Base-by-base conservation (phyloP, 1,140 invertebrate species). In the Acyrthosiphon pisum region DNA sequence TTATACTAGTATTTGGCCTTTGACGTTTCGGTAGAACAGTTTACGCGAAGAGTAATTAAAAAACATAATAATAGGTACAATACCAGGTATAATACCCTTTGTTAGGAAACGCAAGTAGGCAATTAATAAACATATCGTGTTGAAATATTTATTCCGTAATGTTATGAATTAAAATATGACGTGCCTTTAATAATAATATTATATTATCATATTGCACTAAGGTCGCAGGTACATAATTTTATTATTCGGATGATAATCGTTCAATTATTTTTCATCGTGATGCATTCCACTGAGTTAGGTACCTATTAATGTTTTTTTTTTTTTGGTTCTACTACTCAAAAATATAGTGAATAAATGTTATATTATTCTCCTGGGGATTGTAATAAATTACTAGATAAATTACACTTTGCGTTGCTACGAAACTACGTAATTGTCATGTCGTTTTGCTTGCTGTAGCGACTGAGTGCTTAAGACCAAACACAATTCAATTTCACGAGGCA, bases 321-420 rank as follows among this genome's bases (percentile, higher is more conserved):
- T 68, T 76, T 20, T 1, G n/a, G n/a, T 76, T 76, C n/a, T 76
- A n/a, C 14, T 76, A n/a, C 14, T n/a, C 1, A 14, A n/a, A 76
- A n/a, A 18, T 76, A n/a, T n/a, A 76, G n/a, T n/a, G 60, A 14
- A 76, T 76, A n/a, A 76, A 68, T 68, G 30, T 30, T 68, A 68
- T n/a, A 68, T 68, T 76, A n/a, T 18, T n/a, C 3, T 68, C 18
- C 9, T 84, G 20, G 7, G 23, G 37, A 44, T 84, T 84, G 9
- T 84, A 84, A 84, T 41, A 84, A 37, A 83, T 37, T 37, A 37
- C 35, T 83, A 76, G 60, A 76, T 76, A n/a, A 76, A 76, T 83
- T 20, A 83, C 44, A 20, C 14, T 87, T 35, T 18, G 6, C 44
- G n/a, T 48, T 30, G 26, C 30, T 48, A 87, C 18, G 86, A 18